Evolutionary conservation across 1,140 invertebrate genomes (phyloP).

Genomic region (Protaetia brevitarsis): DNA sequence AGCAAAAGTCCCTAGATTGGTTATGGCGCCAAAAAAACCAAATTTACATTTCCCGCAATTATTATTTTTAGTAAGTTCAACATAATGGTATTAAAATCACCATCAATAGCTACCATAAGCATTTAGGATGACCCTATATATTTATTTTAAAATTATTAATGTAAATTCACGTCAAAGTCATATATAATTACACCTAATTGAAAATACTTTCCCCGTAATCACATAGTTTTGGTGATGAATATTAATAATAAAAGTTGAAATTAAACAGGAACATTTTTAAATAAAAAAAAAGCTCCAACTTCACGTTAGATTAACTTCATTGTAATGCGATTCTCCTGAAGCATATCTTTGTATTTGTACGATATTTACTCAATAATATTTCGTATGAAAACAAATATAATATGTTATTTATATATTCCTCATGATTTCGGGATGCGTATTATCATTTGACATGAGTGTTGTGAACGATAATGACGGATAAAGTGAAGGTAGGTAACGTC

Average conservation of each 20-base stretch:
- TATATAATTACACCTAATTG: too few species aligned
- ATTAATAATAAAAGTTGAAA: background rate
- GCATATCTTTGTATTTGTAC: background rate
- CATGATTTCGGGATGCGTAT: background rate
- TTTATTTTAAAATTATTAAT: too few species aligned
- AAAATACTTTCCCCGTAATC: too few species aligned
- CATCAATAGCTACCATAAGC: too few species aligned
- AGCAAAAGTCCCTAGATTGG: too few species aligned
- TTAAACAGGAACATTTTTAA: background rate
- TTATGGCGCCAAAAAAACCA: too few species aligned
- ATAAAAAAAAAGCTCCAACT: background rate
- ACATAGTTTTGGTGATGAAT: too few species aligned
- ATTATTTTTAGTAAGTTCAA: too few species aligned
- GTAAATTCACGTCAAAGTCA: too few species aligned
- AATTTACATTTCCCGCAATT: too few species aligned
- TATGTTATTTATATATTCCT: background rate
- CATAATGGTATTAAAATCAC: too few species aligned
- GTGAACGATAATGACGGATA: background rate
- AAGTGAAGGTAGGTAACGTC: background rate
- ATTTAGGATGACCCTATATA: too few species aligned
- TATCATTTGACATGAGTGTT: background rate
- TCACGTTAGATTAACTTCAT: background rate
- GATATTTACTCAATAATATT: background rate
- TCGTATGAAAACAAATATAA: background rate
- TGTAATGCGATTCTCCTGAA: background rate